Conservation (phyloP, 2,888 invertebrate genomes). For the Eupithecia abbreviata region DNA sequence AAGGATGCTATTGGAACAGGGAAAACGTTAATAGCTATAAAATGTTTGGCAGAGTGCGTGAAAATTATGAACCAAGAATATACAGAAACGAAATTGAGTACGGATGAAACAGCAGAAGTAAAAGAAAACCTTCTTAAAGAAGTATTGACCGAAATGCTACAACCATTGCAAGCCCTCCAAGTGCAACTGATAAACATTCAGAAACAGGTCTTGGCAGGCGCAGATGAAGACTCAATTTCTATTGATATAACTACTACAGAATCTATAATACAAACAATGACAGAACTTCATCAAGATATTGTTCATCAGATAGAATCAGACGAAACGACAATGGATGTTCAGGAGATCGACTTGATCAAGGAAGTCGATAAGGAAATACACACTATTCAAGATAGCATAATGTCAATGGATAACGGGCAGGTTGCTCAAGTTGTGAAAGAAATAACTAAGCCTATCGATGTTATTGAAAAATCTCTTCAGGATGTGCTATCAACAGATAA, state of each 20-base stretch:
- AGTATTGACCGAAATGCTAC: conserved; percentile 63
- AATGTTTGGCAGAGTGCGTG: conserved; percentile 70
- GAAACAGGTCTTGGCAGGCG: conserved; percentile 62
- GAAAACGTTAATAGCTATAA: conserved; percentile 65
- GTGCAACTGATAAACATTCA: conserved; percentile 63
- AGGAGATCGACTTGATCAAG: conserved; percentile 61
- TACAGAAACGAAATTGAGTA: conserved; percentile 41
- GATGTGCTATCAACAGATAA: conserved; percentile 53
- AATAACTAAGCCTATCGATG: conserved; percentile 60
- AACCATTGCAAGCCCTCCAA: conserved; percentile 66
- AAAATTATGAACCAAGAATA: conserved; percentile 58
- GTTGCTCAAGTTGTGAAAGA: conserved; percentile 53
- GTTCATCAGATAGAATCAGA: conserved; percentile 60
- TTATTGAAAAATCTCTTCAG: conserved; percentile 62
- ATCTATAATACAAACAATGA: conserved; percentile 66
- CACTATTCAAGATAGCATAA: conserved; percentile 64
- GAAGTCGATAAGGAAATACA: conserved; percentile 70
- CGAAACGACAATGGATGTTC: conserved; percentile 50
- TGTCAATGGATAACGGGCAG: conserved; percentile 59
- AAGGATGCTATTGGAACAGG: conserved; percentile 63
- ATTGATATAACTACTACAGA: conserved; percentile 66
- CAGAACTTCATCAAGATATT: conserved; percentile 69
- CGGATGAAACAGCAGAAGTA: conserved; percentile 44
- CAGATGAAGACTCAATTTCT: conserved; percentile 62
- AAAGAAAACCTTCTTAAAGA: conserved; percentile 52